Evolutionary conservation across 2,797 vertebrate species (phyloP).

Genomic region (Coranthus polyacanthus): DNA sequence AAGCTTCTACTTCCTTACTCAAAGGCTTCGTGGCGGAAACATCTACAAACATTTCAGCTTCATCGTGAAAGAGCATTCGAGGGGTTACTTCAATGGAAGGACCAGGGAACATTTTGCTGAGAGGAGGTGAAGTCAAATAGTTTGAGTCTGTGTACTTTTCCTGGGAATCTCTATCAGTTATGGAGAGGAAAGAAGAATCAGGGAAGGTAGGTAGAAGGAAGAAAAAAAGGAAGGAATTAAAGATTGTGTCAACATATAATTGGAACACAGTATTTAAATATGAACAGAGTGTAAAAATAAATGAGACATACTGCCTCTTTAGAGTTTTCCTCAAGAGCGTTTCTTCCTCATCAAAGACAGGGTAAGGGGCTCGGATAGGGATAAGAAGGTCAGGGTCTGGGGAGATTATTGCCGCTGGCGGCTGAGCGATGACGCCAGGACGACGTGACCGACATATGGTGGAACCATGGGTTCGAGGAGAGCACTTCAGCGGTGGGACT

Average conservation of each 20-base stretch:
- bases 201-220: background rate
- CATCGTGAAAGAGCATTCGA: constrained; percentile 71
- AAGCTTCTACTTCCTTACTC: constrained; percentile 67
- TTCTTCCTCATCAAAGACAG: constrained; percentile 91
- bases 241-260: background rate
- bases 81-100: constrained; percentile 70
- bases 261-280: constrained; percentile 1
- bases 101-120: constrained; percentile 87
- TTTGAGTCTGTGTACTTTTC: constrained; percentile 92
- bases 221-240: constrained; percentile 11
- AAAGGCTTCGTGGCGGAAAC: constrained; percentile 59
- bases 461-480: constrained; percentile 86
- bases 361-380: constrained; percentile 89
- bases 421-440: constrained; percentile 84
- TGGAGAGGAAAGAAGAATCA: constrained; percentile 28
- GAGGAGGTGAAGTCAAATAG: constrained; percentile 84
- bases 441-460: constrained; percentile 90
- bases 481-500: constrained; percentile 89
- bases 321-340: constrained; percentile 89
- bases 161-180: constrained; percentile 87
- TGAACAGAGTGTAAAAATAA: background rate
- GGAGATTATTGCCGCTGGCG: constrained; percentile 83
- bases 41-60: constrained; percentile 69
- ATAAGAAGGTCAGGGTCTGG: constrained; percentile 95
- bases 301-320: constrained; percentile 90